Evolutionary conservation across 2,888 invertebrate genomes (phyloP).

Genomic region (Clunio marinus): DNA sequence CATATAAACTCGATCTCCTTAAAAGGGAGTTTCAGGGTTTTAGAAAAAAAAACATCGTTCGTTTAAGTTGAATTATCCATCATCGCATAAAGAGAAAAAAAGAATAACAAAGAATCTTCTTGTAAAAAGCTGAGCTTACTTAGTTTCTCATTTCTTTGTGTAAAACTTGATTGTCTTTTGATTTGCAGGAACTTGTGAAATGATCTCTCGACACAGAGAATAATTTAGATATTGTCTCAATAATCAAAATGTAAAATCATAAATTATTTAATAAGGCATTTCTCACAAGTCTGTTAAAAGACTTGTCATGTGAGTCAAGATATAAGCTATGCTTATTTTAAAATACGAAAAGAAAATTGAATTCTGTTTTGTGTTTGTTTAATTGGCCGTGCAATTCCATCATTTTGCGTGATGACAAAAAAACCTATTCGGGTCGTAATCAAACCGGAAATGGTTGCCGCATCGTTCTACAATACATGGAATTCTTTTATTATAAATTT

Average conservation of each 20-base stretch:
- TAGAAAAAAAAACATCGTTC: background rate
- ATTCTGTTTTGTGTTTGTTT: background rate
- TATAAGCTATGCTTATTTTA: no score
- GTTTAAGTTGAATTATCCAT: no score
- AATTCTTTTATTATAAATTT: background rate
- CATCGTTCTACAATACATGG: background rate
- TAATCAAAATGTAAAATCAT: no score
- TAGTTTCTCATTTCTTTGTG: background rate
- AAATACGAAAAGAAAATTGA: no score
- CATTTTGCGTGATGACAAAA: conserved; percentile 10
- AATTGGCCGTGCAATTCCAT: conserved; percentile 1
- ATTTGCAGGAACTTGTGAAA: no score
- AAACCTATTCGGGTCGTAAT: background rate
- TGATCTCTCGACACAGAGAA: no score
- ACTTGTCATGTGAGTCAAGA: no score
- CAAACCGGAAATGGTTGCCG: background rate
- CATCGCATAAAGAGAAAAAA: conserved; percentile 1
- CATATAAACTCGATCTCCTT: conserved; percentile 7
- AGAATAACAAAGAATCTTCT: conserved; percentile 9
- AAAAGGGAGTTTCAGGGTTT: background rate
- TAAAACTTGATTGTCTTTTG: no score
- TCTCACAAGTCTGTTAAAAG: no score
- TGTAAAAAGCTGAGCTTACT: background rate
- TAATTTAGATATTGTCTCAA: no score
- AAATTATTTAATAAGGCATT: no score